A percentile compares a stretch with the other conserved stretches of the same genome.
These are phyloP conservation scores for Lytechinus variegatus DNA, from an alignment of 35 echinoderm and acorn worm species.

Conservation along the genomic window DNA sequence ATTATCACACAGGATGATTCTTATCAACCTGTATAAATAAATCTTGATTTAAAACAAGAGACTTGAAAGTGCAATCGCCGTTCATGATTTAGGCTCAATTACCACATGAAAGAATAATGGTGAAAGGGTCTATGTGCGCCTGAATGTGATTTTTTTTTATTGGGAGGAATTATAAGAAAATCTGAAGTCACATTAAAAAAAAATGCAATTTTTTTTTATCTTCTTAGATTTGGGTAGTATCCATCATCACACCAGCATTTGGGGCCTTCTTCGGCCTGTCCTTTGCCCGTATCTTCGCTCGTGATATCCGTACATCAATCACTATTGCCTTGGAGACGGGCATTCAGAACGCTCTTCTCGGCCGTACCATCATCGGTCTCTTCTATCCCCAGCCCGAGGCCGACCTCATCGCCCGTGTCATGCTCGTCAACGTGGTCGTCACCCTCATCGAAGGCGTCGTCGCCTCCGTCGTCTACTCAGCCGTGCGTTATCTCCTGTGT, in stretches of 20 bases:
- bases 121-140: no score
- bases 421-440: constrained; percentile 52
- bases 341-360: constrained; percentile 80
- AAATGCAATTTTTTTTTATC: neutral
- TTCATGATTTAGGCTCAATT: no score
- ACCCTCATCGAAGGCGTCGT: constrained; percentile 63
- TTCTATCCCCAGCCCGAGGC: constrained; percentile 79
- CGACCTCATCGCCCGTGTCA: constrained; percentile 67
- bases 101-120: no score
- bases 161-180: neutral
- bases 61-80: no score
- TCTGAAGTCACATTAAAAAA: neutral
- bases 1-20: no score
- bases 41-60: no score
- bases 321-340: constrained; percentile 90
- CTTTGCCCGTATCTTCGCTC: constrained; percentile 65
- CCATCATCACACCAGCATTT: constrained; percentile 46
- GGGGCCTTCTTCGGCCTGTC: constrained; percentile 70
- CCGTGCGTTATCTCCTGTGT: constrained; percentile 39
- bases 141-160: no score
- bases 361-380: constrained; percentile 57
- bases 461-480: constrained; percentile 43
- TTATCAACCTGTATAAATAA: no score
- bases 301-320: constrained; percentile 67
- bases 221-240: constrained; percentile 52